Percentiles rank a stretch among this genome's conserved stretches.
Conservation (phyloP, 2,888 invertebrate genomes). For the Chrysolina americana region DNA sequence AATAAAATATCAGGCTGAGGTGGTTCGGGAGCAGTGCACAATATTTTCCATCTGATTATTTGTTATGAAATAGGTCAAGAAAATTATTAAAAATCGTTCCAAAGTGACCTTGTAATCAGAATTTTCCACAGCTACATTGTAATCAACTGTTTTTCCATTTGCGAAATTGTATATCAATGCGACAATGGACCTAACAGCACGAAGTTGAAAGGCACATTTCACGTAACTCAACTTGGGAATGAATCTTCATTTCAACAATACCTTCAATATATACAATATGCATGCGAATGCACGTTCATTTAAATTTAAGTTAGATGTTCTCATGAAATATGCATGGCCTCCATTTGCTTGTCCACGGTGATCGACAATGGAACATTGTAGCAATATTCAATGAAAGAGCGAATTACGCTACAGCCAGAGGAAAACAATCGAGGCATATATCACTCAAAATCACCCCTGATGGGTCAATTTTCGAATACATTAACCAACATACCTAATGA, state of each 20-base stretch:
- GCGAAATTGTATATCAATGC: background rate
- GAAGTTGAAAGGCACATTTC: background rate
- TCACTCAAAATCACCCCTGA: background rate
- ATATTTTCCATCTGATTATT: too few species aligned
- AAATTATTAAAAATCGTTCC: too few species aligned
- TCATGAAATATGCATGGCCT: background rate
- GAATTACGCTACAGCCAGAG: background rate
- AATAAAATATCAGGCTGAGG: too few species aligned
- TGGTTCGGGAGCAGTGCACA: too few species aligned
- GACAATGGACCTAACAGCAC: background rate
- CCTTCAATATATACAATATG: background rate
- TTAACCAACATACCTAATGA: too few species aligned
- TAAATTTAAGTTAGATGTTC: background rate
- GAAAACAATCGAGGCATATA: background rate
- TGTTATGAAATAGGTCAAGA: too few species aligned
- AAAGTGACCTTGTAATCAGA: too few species aligned
- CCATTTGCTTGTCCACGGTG: background rate
- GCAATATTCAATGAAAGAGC: background rate
- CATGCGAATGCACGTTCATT: background rate
- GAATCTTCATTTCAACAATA: background rate
- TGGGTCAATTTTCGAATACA: too few species aligned
- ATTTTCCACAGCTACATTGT: too few species aligned
- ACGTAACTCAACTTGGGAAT: background rate
- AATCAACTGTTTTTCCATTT: too few species aligned
- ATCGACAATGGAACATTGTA: background rate